phyloP scores from a whole-genome alignment of 2,888 invertebrate species.

The Tolmerus cingulatus region DNA sequence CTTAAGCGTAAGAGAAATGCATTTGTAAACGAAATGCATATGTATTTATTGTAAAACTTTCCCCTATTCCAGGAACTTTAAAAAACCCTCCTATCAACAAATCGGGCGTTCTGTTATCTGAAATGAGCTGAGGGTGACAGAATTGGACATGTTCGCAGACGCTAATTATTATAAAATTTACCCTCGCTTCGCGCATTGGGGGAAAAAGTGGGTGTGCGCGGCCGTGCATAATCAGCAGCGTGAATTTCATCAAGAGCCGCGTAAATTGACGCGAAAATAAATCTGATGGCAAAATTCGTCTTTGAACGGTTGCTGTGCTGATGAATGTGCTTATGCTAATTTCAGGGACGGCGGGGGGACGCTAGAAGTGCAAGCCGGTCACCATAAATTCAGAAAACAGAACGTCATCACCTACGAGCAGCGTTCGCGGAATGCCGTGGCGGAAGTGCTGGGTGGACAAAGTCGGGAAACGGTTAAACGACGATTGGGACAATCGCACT shows the following conservation, averaged over 20 bases:
- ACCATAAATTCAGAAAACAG: background rate
- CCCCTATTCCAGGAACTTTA: too few relatives aligned
- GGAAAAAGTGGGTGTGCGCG: background rate
- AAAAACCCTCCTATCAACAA: background rate
- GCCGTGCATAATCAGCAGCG: background rate
- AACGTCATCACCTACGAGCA: background rate
- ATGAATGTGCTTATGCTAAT: background rate
- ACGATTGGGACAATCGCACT: background rate
- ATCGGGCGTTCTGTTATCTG: background rate
- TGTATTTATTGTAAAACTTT: too few relatives aligned
- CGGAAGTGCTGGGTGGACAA: background rate
- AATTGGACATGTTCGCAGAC: background rate
- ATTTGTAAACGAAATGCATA: too few relatives aligned
- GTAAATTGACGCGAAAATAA: background rate
- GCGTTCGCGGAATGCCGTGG: background rate
- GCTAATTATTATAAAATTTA: background rate
- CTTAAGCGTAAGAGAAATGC: too few relatives aligned
- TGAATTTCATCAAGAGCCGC: background rate
- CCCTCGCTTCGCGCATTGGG: background rate
- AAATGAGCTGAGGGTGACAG: background rate
- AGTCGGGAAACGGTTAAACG: background rate
- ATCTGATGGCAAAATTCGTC: background rate
- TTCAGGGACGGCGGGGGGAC: background rate
- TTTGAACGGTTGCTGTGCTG: background rate
- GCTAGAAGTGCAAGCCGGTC: background rate